These are phyloP conservation scores for Coturnix japonica DNA, from an alignment of 2,113 vertebrate species.

Conservation along the genomic window DNA sequence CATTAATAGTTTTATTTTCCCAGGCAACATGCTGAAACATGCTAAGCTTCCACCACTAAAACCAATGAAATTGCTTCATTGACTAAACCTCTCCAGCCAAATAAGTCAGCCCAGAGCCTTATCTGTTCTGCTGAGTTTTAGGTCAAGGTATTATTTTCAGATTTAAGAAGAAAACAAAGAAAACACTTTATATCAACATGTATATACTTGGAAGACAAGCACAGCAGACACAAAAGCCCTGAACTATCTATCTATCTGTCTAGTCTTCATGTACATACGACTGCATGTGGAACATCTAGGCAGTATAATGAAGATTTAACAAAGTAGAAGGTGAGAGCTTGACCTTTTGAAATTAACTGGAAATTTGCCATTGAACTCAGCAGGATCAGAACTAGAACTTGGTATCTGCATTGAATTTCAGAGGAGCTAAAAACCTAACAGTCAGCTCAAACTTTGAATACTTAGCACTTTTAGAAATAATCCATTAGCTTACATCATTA, in stretches of 20 bases:
- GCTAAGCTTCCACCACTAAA: not conserved
- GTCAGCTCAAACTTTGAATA: not conserved
- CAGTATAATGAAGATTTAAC: not conserved
- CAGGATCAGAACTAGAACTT: not conserved
- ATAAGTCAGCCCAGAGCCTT: not conserved
- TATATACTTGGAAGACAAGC: not conserved
- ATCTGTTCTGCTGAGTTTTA: constrained; percentile 32
- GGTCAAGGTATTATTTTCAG: not conserved
- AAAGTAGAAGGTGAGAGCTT: not conserved
- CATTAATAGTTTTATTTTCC: not conserved
- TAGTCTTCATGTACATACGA: not conserved
- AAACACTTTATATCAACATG: not conserved
- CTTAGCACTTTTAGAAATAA: not conserved
- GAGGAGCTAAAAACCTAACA: not conserved
- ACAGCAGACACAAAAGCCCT: not conserved
- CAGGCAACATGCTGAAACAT: not conserved
- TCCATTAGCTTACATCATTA: not conserved
- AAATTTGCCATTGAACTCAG: constrained; percentile 1
- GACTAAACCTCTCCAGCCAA: not conserved
- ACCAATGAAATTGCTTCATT: not conserved
- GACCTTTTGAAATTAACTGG: not conserved
- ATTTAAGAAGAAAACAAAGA: constrained; percentile 2
- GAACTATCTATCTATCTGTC: not conserved
- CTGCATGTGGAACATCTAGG: not conserved
- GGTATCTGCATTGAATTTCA: not conserved